Evolutionary conservation across 2,888 invertebrate species (phyloP).

Genomic region (Agriotes lineatus): DNA sequence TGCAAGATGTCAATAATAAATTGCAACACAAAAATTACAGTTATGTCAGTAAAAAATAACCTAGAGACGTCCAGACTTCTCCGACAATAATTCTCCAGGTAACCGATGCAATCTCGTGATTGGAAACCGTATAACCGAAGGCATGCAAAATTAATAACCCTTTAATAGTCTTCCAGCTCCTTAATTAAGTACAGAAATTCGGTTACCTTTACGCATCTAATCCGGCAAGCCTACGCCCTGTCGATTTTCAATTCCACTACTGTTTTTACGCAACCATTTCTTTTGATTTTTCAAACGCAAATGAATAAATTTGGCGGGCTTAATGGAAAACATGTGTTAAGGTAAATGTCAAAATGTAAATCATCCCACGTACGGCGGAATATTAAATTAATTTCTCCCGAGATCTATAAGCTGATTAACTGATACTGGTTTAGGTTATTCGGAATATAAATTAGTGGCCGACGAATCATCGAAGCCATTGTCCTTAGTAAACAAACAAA

Average conservation of each 20-base stretch:
- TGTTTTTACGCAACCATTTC: background rate
- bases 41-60: background rate
- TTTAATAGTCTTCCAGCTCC: too few species aligned
- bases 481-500: too few species aligned
- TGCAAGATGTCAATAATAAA: background rate
- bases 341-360: slow-evolving; percentile 1
- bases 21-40: background rate
- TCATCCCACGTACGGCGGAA: slow-evolving; percentile 3
- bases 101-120: too few species aligned
- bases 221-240: background rate
- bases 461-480: too few species aligned
- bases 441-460: too few species aligned
- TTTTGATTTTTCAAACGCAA: background rate
- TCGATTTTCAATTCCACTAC: background rate
- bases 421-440: background rate
- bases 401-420: background rate
- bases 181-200: background rate
- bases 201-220: background rate
- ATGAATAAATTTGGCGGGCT: slow-evolving; percentile 1
- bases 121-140: too few species aligned
- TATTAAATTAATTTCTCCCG: background rate
- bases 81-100: background rate
- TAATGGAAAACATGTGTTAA: slow-evolving; percentile 23
- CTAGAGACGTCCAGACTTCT: too few species aligned
- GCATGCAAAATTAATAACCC: too few species aligned